Base-by-base conservation (phyloP, 2,113 vertebrate genomes). In the Rutilus rutilus region DNA sequence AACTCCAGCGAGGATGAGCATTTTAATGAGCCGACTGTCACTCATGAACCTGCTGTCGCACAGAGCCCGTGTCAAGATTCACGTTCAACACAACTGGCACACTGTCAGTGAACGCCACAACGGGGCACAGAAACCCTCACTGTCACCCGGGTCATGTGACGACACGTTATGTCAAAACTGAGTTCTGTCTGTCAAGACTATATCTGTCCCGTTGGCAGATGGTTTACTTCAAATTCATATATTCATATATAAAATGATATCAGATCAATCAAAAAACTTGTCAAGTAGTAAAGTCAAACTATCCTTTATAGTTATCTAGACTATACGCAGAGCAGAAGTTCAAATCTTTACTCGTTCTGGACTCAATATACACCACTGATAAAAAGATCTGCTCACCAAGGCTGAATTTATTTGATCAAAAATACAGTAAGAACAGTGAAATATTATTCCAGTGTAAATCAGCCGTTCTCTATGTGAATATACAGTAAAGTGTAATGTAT, bases 11-110 rank as follows among this genome's bases (percentile, higher is more conserved):
- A 10, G 27, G 47, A 77, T 7, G 25, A 21, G 47, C 11, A 14
- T 19, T 77, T 27, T 77, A 77, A 77, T 54, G 75, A 77, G 75
- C 45, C 50, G 36, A 50, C 73, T 75, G 73, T 27, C 73, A 75
- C n/a, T 9, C 36, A 12, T 9, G 27, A 75, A 75, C 73, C 71
- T 27, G 71, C 2, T 39, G 33, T 8, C 39, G 65, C 65, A 11
- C 65, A 5, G 8, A 23, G 65, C 17, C 33, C 33, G 2, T 39
- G 67, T 71, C 67, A 69, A 36, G 65, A 69, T 33, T 69, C 65
- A 69, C 65, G 10, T 9, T 39, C 33, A 69, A 69, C 67, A 39
- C 67, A 39, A 39, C 33, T 71, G 67, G 33, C 67, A 71, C 67
- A 21, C 21, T 39, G 33, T 69, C 65, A 69, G 65, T 9, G 7